Conservation (phyloP, 2,888 invertebrate genomes). For the Heliconius hortense region DNA sequence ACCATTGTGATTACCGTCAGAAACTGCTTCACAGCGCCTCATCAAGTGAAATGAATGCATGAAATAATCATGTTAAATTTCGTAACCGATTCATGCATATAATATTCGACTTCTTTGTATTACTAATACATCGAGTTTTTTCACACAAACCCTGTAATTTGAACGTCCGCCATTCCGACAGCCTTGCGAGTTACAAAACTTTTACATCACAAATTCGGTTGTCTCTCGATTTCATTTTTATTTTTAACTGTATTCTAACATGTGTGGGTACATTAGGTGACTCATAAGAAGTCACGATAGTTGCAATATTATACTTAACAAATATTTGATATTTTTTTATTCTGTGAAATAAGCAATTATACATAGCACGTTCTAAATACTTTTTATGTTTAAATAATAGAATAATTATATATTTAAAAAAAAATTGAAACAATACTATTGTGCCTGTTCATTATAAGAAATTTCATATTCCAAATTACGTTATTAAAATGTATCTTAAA, state of each 20-base stretch:
- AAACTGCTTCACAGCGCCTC: too few species aligned
- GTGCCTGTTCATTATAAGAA: background rate
- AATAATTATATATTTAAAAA: background rate
- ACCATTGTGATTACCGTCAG: background rate
- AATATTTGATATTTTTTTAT: background rate
- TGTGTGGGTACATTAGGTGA: background rate
- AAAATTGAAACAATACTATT: background rate
- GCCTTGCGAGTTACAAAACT: conserved; percentile 60
- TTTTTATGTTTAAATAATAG: background rate
- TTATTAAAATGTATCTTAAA: background rate
- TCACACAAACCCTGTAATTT: conserved; percentile 64
- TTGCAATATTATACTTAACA: background rate
- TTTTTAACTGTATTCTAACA: conserved; percentile 13
- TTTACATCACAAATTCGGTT: conserved; percentile 43
- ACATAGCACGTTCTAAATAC: background rate
- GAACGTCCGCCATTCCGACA: conserved; percentile 53
- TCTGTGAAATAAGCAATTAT: background rate
- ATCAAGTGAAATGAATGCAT: too few species aligned
- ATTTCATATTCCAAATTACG: too few species aligned
- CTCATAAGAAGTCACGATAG: background rate
- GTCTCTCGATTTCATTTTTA: conserved; percentile 5
- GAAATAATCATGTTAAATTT: conserved; percentile 29
- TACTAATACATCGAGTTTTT: conserved; percentile 54
- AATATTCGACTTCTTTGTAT: conserved; percentile 51
- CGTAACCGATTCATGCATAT: conserved; percentile 41